These are phyloP conservation scores for Agrotis segetum DNA, from an alignment of 2,888 invertebrate species.

Conservation along the genomic window DNA sequence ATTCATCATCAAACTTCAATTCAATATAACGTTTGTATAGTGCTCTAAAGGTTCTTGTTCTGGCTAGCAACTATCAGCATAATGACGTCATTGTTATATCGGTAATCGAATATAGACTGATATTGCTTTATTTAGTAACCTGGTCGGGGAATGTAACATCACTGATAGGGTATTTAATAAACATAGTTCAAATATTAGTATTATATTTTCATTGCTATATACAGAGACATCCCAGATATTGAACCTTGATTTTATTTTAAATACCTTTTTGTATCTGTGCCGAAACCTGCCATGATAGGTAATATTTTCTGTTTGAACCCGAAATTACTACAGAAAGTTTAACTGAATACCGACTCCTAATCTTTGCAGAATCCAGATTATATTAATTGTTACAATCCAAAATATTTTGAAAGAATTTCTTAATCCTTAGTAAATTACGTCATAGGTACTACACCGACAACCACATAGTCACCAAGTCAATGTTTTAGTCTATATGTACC, in stretches of 20 bases:
- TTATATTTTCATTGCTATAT: background rate
- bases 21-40: too few relatives aligned
- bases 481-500: too few relatives aligned
- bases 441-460: too few relatives aligned
- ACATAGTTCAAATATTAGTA: slow-evolving; percentile 13
- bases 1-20: too few relatives aligned
- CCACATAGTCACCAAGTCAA: too few relatives aligned
- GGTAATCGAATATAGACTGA: background rate
- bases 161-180: slow-evolving; percentile 17
- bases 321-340: background rate
- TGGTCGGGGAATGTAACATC: slow-evolving; percentile 18
- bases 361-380: too few relatives aligned
- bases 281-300: background rate
- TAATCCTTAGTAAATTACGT: background rate
- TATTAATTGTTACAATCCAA: background rate
- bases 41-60: background rate
- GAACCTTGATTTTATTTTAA: background rate
- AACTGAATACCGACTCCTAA: background rate
- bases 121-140: slow-evolving; percentile 16
- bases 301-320: background rate
- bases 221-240: background rate
- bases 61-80: background rate
- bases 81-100: background rate
- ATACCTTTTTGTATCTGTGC: background rate
- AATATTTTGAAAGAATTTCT: background rate